Conservation (phyloP, 53 echinoderm and acorn worm species). For the Henricia sp. region DNA sequence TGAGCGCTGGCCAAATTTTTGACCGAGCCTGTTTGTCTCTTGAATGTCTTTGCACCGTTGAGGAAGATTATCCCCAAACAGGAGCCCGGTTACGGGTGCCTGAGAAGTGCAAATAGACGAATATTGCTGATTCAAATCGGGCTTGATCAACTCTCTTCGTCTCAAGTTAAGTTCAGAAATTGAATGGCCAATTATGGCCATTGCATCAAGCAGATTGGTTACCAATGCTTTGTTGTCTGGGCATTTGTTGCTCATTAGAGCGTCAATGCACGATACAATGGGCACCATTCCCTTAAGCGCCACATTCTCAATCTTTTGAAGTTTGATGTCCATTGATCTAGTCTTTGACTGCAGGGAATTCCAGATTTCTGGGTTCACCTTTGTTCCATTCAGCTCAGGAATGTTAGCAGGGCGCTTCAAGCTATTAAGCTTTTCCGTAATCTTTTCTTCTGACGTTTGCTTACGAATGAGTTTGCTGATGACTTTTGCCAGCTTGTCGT, state of each 20-base stretch:
- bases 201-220: background rate
- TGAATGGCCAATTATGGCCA: slow-evolving; percentile 32
- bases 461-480: no score
- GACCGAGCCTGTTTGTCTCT: slow-evolving; percentile 8
- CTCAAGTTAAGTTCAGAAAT: background rate
- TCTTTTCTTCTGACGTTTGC: no score
- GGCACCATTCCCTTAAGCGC: no score
- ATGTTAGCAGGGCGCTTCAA: no score
- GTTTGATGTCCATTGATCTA: no score
- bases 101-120: slow-evolving; percentile 10
- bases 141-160: slow-evolving; percentile 5
- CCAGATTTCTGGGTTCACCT: no score
- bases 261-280: background rate
- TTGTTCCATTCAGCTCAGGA: no score
- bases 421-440: no score
- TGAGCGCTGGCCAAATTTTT: slow-evolving; percentile 14
- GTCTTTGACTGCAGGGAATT: no score
- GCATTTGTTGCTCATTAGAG: slow-evolving; percentile 27
- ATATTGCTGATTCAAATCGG: slow-evolving; percentile 4
- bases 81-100: background rate
- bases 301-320: no score
- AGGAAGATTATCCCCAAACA: no score
- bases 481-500: no score
- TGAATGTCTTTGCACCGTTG: slow-evolving; percentile 5
- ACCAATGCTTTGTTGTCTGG: background rate